These are phyloP conservation scores for Laspeyria flexula DNA, from an alignment of 2,888 invertebrate genomes.

Conservation along the genomic window DNA sequence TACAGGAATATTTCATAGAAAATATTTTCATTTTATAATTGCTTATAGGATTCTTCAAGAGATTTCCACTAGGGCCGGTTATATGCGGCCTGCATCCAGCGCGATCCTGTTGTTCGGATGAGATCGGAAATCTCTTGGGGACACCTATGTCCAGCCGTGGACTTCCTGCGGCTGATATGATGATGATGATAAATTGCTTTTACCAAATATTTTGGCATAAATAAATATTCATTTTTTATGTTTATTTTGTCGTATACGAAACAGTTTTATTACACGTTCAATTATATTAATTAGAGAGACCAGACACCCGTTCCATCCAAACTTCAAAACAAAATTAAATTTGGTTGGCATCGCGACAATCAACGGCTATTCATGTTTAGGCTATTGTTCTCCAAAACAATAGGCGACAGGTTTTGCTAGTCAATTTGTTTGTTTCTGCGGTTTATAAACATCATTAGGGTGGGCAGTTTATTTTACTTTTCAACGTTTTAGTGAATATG, in stretches of 20 bases:
- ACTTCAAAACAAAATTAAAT: conserved; percentile 49
- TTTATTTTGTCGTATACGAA: background rate
- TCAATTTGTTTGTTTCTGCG: conserved; percentile 51
- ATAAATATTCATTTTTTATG: too few relatives aligned
- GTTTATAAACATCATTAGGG: conserved; percentile 47
- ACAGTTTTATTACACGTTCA: conserved; percentile 1
- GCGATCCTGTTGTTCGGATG: too few relatives aligned
- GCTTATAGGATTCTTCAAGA: too few relatives aligned
- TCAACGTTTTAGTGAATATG: conserved; percentile 17
- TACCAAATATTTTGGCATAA: too few relatives aligned
- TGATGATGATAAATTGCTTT: too few relatives aligned
- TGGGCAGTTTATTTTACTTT: conserved; percentile 30
- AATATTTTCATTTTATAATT: too few relatives aligned
- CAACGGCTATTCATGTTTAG: conserved; percentile 51
- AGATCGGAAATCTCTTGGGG: too few relatives aligned
- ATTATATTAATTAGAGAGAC: conserved; percentile 9
- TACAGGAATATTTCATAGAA: too few relatives aligned
- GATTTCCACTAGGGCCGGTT: too few relatives aligned
- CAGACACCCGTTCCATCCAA: conserved; percentile 16
- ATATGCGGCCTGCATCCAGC: too few relatives aligned
- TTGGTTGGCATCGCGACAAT: conserved; percentile 50
- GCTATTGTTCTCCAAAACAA: conserved; percentile 53
- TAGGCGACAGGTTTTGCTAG: conserved; percentile 46
- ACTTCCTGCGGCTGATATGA: too few relatives aligned
- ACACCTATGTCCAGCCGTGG: too few relatives aligned